Percentiles rank a stretch among this genome's conserved stretches.
phyloP scores from a whole-genome alignment of 2,113 vertebrate genomes.

The Siphamia tubifer region DNA sequence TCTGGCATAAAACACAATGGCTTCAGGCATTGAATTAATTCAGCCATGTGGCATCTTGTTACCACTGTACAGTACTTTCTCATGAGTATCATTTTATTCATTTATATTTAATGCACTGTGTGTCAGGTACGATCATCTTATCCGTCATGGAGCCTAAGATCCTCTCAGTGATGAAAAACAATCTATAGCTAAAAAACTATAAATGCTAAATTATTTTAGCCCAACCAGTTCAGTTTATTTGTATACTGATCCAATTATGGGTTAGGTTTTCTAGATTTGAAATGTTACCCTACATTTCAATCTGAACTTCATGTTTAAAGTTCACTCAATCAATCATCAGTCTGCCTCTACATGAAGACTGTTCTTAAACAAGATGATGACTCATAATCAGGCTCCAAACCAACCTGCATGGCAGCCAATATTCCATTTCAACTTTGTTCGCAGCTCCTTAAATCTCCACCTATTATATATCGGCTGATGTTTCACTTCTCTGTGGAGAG shows the following conservation, averaged over 20 bases:
- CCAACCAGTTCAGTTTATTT: background rate
- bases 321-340: slow-evolving; percentile 53
- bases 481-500: background rate
- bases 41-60: background rate
- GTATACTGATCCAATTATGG: too few relatives aligned
- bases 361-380: slow-evolving; percentile 43
- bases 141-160: too few relatives aligned
- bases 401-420: slow-evolving; percentile 14
- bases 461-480: slow-evolving; percentile 23
- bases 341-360: slow-evolving; percentile 21
- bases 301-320: slow-evolving; percentile 46
- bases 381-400: slow-evolving; percentile 46
- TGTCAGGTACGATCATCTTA: too few relatives aligned
- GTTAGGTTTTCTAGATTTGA: too few relatives aligned
- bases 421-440: slow-evolving; percentile 37
- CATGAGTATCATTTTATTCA: slow-evolving; percentile 19
- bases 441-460: slow-evolving; percentile 21
- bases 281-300: slow-evolving; percentile 15
- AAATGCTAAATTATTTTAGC: background rate
- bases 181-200: background rate
- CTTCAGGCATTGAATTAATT: background rate
- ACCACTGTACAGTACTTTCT: background rate
- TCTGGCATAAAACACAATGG: background rate
- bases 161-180: background rate
- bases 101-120: too few relatives aligned